phyloP scores from a whole-genome alignment of 2,888 invertebrate species.

The Gymnocheta viridis region DNA sequence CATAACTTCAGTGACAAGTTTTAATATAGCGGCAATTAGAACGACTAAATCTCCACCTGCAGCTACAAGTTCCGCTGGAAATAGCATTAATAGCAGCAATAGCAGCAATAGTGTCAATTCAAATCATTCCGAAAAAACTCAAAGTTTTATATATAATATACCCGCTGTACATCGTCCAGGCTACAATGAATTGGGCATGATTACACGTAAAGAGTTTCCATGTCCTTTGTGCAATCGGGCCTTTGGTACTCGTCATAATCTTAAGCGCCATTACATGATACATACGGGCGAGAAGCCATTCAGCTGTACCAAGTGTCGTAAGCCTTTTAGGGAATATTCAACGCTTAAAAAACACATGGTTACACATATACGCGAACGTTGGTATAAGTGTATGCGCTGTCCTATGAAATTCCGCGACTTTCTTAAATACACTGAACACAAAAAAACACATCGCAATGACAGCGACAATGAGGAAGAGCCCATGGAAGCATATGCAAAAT shows the following conservation, averaged over 20 bases:
- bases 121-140: constrained; percentile 63
- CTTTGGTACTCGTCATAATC: constrained; percentile 81
- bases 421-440: constrained; percentile 78
- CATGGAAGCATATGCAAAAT: constrained; percentile 47
- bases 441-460: constrained; percentile 74
- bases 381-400: constrained; percentile 79
- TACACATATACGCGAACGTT: constrained; percentile 80
- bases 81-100: background rate
- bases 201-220: constrained; percentile 76
- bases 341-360: constrained; percentile 81
- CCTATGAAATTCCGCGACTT: constrained; percentile 79
- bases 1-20: constrained; percentile 30
- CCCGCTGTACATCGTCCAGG: constrained; percentile 71
- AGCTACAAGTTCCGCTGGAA: constrained; percentile 7
- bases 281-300: constrained; percentile 81
- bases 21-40: constrained; percentile 22
- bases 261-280: constrained; percentile 81
- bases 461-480: constrained; percentile 47
- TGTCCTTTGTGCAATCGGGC: constrained; percentile 81
- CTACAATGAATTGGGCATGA: constrained; percentile 66
- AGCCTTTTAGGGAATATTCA: constrained; percentile 80
- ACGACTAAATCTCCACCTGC: constrained; percentile 31
- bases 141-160: constrained; percentile 68
- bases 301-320: constrained; percentile 79
- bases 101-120: constrained; percentile 23